Percentiles rank a stretch among this genome's conserved stretches.
Evolutionary conservation across 1,140 invertebrate genomes (phyloP).

Genomic region (Tyrophagus putrescentiae): DNA sequence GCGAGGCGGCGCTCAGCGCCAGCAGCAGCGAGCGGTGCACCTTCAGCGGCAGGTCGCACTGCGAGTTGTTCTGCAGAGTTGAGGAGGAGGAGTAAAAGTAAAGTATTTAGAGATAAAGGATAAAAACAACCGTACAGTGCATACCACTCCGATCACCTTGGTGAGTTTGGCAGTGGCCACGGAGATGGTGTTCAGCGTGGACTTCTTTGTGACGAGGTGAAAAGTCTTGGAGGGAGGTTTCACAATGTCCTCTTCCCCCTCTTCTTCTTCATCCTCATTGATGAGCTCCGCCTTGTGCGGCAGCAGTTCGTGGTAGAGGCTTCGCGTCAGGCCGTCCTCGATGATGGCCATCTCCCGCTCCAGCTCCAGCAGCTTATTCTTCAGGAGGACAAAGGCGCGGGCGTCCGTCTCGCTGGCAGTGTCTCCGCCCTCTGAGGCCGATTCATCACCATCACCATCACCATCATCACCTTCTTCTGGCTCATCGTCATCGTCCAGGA

Average conservation of each 20-base stretch:
- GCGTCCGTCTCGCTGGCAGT: conserved; percentile 25
- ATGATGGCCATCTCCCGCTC: conserved; percentile 26
- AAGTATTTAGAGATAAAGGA: background rate
- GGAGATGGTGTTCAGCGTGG: background rate
- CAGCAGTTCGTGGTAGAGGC: background rate
- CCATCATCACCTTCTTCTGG: background rate
- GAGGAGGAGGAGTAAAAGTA: background rate
- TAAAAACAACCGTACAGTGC: background rate
- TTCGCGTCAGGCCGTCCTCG: conserved; percentile 26
- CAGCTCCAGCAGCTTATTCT: conserved; percentile 23
- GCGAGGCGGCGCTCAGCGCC: conserved; percentile 18
- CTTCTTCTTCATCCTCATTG: too few relatives aligned
- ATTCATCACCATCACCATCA: conserved; percentile 12
- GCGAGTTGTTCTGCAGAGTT: conserved; percentile 15
- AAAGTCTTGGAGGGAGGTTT: too few relatives aligned
- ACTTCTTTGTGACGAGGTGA: conserved; percentile 10
- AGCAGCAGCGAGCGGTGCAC: conserved; percentile 21
- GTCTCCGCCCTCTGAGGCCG: conserved; percentile 23
- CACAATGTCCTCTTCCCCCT: too few relatives aligned
- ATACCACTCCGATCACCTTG: background rate
- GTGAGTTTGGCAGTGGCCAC: background rate
- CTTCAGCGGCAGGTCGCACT: conserved; percentile 13
- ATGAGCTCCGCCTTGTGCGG: background rate
- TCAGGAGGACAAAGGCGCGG: conserved; percentile 19
- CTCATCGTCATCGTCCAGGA: background rate